A percentile compares a stretch with the other conserved stretches of the same genome.
phyloP scores from a whole-genome alignment of 2,113 vertebrate species.

The Rafetus swinhoei region DNA sequence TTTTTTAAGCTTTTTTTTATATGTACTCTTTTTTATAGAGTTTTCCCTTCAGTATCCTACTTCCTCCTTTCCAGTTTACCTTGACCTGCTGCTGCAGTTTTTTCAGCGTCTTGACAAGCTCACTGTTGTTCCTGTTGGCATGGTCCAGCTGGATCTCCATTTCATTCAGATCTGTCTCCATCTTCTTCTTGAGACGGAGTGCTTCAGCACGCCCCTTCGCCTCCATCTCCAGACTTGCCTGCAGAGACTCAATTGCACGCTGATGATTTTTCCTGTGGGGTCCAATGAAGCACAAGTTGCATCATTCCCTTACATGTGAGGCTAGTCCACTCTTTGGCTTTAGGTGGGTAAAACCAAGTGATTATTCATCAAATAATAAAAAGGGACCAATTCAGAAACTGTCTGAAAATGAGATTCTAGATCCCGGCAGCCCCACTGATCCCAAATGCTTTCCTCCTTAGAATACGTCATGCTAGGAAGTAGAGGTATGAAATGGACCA shows the following conservation, averaged over 20 bases:
- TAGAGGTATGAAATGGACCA: not conserved
- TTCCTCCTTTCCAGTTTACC: conserved; percentile 37
- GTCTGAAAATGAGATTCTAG: not conserved
- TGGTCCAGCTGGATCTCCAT: conserved; percentile 82
- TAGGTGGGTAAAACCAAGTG: not conserved
- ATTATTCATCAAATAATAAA: conserved; percentile 46
- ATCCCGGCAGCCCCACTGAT: not conserved
- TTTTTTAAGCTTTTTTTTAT: no score
- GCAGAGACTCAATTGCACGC: conserved; percentile 77
- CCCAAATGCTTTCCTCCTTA: not conserved
- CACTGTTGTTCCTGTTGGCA: conserved; percentile 75
- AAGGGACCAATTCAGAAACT: conserved; percentile 12
- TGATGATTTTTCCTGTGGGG: conserved; percentile 81
- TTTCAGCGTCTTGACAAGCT: conserved; percentile 79
- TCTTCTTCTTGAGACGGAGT: conserved; percentile 79
- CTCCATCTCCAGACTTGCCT: conserved; percentile 82
- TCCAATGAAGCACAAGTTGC: conserved; percentile 54
- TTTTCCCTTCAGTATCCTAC: not conserved
- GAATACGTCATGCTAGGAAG: not conserved
- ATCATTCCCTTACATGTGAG: conserved; percentile 45
- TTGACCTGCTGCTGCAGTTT: conserved; percentile 80
- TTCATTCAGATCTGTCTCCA: conserved; percentile 81
- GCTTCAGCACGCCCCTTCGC: conserved; percentile 78
- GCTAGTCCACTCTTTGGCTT: conserved; percentile 42
- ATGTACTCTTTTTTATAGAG: not conserved